Conservation (phyloP, 2,888 invertebrate genomes). For the Epinotia bilunana region DNA sequence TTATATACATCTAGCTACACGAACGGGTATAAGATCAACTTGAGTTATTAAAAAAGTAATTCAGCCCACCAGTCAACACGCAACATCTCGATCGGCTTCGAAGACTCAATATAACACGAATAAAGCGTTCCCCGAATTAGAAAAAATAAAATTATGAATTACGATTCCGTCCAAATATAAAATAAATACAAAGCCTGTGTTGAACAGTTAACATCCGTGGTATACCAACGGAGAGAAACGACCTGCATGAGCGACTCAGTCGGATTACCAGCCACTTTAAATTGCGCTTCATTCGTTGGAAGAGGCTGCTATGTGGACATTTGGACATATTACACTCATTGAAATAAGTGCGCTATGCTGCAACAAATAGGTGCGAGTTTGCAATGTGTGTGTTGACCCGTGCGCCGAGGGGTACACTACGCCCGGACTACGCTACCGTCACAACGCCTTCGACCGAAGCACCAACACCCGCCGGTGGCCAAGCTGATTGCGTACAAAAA, state of each 20-base stretch:
- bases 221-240: background rate
- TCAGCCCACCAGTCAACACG: slow-evolving; percentile 41
- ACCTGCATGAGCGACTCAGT: background rate
- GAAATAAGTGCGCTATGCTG: background rate
- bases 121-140: background rate
- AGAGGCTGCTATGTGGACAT: background rate
- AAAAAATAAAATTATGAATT: background rate
- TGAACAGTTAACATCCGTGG: background rate
- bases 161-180: slow-evolving; percentile 8
- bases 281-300: background rate
- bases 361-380: background rate
- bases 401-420: slow-evolving; percentile 5
- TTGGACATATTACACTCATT: background rate
- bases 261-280: background rate
- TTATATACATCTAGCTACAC: slow-evolving; percentile 43
- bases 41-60: slow-evolving; percentile 29
- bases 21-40: slow-evolving; percentile 38
- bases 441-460: slow-evolving; percentile 58
- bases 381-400: slow-evolving; percentile 18
- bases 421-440: slow-evolving; percentile 34
- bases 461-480: slow-evolving; percentile 80
- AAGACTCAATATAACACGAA: background rate
- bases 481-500: slow-evolving; percentile 67
- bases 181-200: background rate
- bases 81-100: slow-evolving; percentile 19